Conservation (phyloP, 2,113 vertebrate species). For the Paramisgurnus dabryanus region DNA sequence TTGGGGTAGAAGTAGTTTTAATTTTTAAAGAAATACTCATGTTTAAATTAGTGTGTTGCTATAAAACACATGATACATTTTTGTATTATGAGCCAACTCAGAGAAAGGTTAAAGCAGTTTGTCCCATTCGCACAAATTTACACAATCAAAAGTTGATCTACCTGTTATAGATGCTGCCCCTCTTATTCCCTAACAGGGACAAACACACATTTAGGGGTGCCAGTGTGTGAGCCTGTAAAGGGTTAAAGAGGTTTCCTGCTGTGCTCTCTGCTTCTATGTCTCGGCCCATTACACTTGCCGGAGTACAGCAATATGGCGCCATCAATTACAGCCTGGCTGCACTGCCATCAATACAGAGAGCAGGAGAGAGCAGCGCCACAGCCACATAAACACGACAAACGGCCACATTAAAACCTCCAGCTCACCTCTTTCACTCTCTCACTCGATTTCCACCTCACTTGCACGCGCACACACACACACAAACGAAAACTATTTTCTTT, state of each 20-base stretch:
- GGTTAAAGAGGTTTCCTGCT: conserved; percentile 70
- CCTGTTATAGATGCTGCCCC: background rate
- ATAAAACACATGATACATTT: no score
- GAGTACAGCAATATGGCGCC: conserved; percentile 80
- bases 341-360: conserved; percentile 70
- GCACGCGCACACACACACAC: conserved; percentile 1
- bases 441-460: background rate
- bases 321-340: conserved; percentile 75
- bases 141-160: conserved; percentile 7
- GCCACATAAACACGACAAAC: conserved; percentile 79
- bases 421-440: conserved; percentile 24
- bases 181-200: background rate
- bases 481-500: conserved; percentile 21
- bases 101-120: no score
- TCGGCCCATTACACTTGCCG: conserved; percentile 80
- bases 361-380: conserved; percentile 67
- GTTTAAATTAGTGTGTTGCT: no score
- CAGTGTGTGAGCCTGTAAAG: conserved; percentile 56
- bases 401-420: conserved; percentile 75
- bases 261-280: conserved; percentile 74
- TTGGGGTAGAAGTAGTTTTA: no score
- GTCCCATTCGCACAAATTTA: background rate
- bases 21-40: no score
- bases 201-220: conserved; percentile 27
- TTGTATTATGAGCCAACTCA: no score